phyloP scores from a whole-genome alignment of 2,797 vertebrate species.

The Pseudochirops cupreus region DNA sequence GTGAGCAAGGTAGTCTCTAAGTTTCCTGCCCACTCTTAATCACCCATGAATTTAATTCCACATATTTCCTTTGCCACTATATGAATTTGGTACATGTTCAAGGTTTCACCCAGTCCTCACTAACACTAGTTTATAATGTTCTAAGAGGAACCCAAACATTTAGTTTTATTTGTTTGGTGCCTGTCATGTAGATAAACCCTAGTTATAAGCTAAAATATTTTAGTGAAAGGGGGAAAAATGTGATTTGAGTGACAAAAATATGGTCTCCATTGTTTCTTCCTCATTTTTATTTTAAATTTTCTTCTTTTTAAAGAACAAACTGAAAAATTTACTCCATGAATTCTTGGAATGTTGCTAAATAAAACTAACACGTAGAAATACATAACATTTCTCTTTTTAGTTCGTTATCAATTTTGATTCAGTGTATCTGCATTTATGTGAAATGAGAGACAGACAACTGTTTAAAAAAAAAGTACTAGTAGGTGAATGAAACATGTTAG shows the following conservation, averaged over 20 bases:
- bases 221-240: not conserved
- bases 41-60: accelerated
- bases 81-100: not conserved
- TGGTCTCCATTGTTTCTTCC: not conserved
- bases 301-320: not conserved
- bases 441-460: not conserved
- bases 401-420: too few species aligned
- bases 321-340: not conserved
- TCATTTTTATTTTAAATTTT: not conserved
- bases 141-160: not conserved
- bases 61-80: not conserved
- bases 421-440: not conserved
- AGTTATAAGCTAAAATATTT: not conserved
- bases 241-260: not conserved
- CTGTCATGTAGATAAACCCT: not conserved
- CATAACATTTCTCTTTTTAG: not conserved
- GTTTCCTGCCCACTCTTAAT: not conserved
- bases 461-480: not conserved
- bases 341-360: not conserved
- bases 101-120: not conserved
- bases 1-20: not conserved
- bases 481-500: not conserved
- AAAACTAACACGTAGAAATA: not conserved
- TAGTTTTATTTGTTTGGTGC: not conserved
- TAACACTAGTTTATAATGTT: not conserved